Evolutionary conservation across 1,140 invertebrate genomes (phyloP), one percentile per base, ranked within the genome.

Genomic region (Adoxophyes honmai): DNA sequence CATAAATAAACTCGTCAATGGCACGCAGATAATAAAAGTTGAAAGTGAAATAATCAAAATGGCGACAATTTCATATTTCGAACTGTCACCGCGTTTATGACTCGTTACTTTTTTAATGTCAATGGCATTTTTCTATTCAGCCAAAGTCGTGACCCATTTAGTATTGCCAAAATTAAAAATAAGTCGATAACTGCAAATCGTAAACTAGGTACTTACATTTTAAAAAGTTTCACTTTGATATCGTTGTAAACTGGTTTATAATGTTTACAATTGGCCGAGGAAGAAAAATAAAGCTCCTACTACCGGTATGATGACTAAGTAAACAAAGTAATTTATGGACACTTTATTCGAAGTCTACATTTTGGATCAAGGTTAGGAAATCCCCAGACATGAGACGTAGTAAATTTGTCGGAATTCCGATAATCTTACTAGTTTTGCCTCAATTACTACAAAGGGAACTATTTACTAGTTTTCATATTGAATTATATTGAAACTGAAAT

Each of bases 311-410:
- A 48, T 11, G 21, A 11, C 10, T 48, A n/a, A 11, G 18, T 48
- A 48, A 48, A 48, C 42, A 48, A 8, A 9, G 42, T 48, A 21
- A 48, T 48, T 48, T 48, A 48, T 18, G 42, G 18, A 21, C 18
- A 18, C 21, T 7, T 33, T 21, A n/a, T 6, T 28, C 21, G 16
- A 48, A 28, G 21, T 28, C 6, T 2, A 6, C 21, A 28, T 28
- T 28, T 28, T 28, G 13, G 18, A 28, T 16, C 42, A 48, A 48
- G 42, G 42, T 28, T 21, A 28, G 42, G 42, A 48, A 21, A 48
- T 33, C 42, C 42, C 42, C 42, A 5, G 11, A 28, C 21, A 28
- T 28, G 21, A 28, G 6, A 28, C 21, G 21, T 28, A 28, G 6
- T 28, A 28, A 28, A 28, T 28, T 28, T 6, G 21, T 3, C 21